Evolutionary conservation across 1,140 invertebrate species (phyloP), one percentile per base, ranked within the genome.

Genomic region (Geopemphigus sp.): DNA sequence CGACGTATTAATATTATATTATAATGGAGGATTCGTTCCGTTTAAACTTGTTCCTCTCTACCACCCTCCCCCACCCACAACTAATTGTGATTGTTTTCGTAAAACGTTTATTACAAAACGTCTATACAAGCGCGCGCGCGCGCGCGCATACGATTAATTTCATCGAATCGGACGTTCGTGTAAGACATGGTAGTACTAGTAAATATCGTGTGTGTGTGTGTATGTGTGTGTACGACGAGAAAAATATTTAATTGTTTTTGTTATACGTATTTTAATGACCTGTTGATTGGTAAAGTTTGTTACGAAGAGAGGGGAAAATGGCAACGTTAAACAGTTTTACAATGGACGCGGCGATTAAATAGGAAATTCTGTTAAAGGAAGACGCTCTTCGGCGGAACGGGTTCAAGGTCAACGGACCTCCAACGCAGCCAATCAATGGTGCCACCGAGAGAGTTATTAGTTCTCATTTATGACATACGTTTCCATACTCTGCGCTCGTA

Each of bases 361-460:
- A 26, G 74, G 57, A 63, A 78, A 78, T 78, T 78, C 32, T 78
- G 39, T 57, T 63, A 61, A 47, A 76, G 74, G 74, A 78, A 78
- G 74, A 78, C 74, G 63, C 45, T 78, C 45, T n/a, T 78, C 57
- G 57, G 74, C 45, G 57, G 74, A 78, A 78, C 74, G 74, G 74
- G 74, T 78, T 78, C 74, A 78, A 78, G 74, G 74, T 78, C 74
- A 78, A 78, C 74, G 74, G 74, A 78, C 74, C 74, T 78, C 74
- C 74, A 78, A 78, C 74, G 74, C 72, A 76, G 72, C 24, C 57
- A 78, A 78, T 78, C 74, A 78, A 78, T 63, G 74, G 39, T 78
- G 39, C 57, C 22, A 78, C 39, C 74, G 57, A 47, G 57, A 78
- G 74, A 78, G 45, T 78, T 76, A 78, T 59, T 78, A 78, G 57